Base-by-base conservation (phyloP, 2,113 vertebrate genomes). In the Mola mola region DNA sequence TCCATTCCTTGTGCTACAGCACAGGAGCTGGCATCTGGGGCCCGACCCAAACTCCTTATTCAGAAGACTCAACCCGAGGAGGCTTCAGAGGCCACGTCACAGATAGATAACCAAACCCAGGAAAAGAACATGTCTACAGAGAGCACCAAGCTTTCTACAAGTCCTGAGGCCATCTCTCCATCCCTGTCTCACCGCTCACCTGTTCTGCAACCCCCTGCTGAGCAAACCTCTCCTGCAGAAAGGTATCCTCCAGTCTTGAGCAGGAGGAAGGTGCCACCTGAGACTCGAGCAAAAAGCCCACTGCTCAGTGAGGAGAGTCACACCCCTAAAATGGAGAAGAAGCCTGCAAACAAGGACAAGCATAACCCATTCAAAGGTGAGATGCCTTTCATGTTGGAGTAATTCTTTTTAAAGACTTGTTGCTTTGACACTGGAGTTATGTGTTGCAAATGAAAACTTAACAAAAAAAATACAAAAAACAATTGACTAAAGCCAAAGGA, bases 301-400 rank as follows among this genome's bases (percentile, higher is more conserved):
- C 91, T 92, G 15, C 47, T 38, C 0, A 28, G 19, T 24, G 76
- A 50, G 0, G 83, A 88, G 51, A 78, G 86, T 34, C 72, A 64
- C 1, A 52, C 11, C 24, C 46, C 22, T 9, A 88, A 86, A 44
- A 47, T 64, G 42, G 92, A 94, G 7, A 34, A 12, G 8, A 89
- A 83, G 49, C 48, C 74, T 58, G 67, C 61, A 59, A 94, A 94
- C 66, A 93, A 88, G 76, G 91, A 90, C 66, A 88, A 90, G 56
- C 83, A 84, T 10, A 91, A 97, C 73, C 93, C 93, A 7, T 95
- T 96, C 21, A 98, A 95, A 95, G 97, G 96, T 99, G 90, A 86
- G 81, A 75, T n/a, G n/a, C n/a, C n/a, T n/a, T n/a, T n/a, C n/a
- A n/a, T n/a, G n/a, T n/a, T n/a, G n/a, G n/a, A n/a, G n/a, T n/a